Percentiles rank a stretch among this genome's conserved stretches.
These are phyloP conservation scores for Scaptomyza hsui DNA, from an alignment of 1,140 invertebrate genomes.

Conservation along the genomic window DNA sequence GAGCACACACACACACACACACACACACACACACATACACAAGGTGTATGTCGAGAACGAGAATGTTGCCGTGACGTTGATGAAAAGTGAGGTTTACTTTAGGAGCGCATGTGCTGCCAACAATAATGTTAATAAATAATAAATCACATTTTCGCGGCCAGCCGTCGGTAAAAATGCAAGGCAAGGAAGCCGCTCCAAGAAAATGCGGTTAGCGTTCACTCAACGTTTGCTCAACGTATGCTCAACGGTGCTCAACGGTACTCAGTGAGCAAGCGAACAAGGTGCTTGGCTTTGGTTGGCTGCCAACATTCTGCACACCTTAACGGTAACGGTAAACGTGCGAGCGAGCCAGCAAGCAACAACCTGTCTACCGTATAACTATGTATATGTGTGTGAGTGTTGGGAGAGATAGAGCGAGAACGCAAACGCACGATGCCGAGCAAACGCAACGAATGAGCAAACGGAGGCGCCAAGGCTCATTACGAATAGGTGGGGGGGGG, in stretches of 20 bases:
- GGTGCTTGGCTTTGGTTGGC: conserved; percentile 83
- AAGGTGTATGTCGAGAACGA: conserved; percentile 73
- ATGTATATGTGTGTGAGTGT: conserved; percentile 25
- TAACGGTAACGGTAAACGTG: conserved; percentile 59
- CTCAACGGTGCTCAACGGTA: conserved; percentile 3
- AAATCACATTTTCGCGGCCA: conserved; percentile 52
- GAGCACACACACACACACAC: conserved; percentile 47
- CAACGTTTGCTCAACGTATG: conserved; percentile 15
- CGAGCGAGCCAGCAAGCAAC: conserved; percentile 70
- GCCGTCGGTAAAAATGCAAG: conserved; percentile 18
- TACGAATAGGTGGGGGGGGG: neutral
- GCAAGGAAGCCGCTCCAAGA: no score
- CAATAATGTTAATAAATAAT: conserved; percentile 25
- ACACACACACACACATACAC: conserved; percentile 29
- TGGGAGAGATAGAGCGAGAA: conserved; percentile 62
- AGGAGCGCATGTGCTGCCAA: conserved; percentile 40
- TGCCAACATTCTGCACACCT: conserved; percentile 83
- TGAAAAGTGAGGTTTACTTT: conserved; percentile 20
- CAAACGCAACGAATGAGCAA: conserved; percentile 69
- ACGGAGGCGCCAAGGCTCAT: conserved; percentile 42
- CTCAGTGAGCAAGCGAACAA: conserved; percentile 50
- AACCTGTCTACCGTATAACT: conserved; percentile 54
- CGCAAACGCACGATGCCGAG: conserved; percentile 68
- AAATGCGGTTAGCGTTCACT: conserved; percentile 19
- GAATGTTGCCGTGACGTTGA: conserved; percentile 55